A percentile compares a stretch with the other conserved stretches of the same genome.
Conservation (phyloP, 2,888 invertebrate genomes). For the Eudemis profundana region DNA sequence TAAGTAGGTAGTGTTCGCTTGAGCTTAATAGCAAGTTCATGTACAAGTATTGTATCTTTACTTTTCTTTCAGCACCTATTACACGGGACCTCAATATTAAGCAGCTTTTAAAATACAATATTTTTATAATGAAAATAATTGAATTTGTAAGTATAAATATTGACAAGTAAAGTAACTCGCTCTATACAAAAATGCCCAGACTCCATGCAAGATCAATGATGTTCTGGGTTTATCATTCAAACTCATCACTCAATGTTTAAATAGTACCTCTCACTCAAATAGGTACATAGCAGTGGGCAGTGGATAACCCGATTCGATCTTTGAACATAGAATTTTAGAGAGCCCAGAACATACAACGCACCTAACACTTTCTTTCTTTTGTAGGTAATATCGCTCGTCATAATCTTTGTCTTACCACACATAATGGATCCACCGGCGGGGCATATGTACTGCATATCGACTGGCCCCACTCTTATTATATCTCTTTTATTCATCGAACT, state of each 20-base stretch:
- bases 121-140: conserved; percentile 21
- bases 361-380: background rate
- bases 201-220: too few relatives aligned
- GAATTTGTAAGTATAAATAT: conserved; percentile 22
- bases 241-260: too few relatives aligned
- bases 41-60: background rate
- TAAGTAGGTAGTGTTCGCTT: too few relatives aligned
- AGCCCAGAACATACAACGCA: too few relatives aligned
- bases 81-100: conserved; percentile 1
- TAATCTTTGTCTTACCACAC: conserved; percentile 10
- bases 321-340: background rate
- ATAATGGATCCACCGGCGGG: conserved; percentile 6
- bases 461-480: conserved; percentile 15
- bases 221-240: too few relatives aligned
- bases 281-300: too few relatives aligned
- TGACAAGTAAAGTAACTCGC: too few relatives aligned
- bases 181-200: too few relatives aligned
- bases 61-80: conserved; percentile 3
- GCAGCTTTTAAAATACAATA: conserved; percentile 8
- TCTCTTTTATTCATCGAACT: conserved; percentile 17
- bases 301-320: too few relatives aligned
- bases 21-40: background rate
- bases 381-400: background rate
- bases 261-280: too few relatives aligned
- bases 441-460: conserved; percentile 29